Evolutionary conservation across 2,113 vertebrate species (phyloP).

Genomic region (Ptilonorhynchus violaceus): DNA sequence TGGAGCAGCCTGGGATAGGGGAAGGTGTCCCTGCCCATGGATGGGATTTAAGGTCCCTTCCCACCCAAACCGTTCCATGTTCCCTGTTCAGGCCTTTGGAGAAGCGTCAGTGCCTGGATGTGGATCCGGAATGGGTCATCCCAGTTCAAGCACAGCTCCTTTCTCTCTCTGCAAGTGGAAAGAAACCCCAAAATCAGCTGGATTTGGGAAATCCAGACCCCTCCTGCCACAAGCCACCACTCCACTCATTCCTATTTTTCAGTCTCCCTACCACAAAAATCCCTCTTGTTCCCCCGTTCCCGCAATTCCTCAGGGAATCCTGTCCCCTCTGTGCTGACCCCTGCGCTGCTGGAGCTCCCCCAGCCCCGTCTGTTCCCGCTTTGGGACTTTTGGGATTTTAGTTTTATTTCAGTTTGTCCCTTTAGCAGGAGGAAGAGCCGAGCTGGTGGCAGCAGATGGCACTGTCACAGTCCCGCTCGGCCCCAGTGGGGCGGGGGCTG

Average conservation of each 20-base stretch:
- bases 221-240: background rate
- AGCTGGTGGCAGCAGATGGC: background rate
- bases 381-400: background rate
- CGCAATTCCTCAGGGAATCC: too few relatives aligned
- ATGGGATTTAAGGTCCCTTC: background rate
- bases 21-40: background rate
- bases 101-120: accelerated
- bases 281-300: background rate
- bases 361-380: background rate
- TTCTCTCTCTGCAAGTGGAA: background rate
- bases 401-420: accelerated
- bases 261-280: too few relatives aligned
- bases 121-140: accelerated
- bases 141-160: accelerated
- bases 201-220: background rate
- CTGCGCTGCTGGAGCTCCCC: background rate
- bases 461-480: background rate
- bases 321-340: background rate
- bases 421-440: background rate
- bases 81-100: accelerated
- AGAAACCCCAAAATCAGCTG: background rate
- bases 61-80: background rate
- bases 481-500: background rate
- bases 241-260: accelerated
- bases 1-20: accelerated